These are phyloP conservation scores for Augiades crinisus DNA, from an alignment of 2,888 invertebrate genomes.

Conservation along the genomic window DNA sequence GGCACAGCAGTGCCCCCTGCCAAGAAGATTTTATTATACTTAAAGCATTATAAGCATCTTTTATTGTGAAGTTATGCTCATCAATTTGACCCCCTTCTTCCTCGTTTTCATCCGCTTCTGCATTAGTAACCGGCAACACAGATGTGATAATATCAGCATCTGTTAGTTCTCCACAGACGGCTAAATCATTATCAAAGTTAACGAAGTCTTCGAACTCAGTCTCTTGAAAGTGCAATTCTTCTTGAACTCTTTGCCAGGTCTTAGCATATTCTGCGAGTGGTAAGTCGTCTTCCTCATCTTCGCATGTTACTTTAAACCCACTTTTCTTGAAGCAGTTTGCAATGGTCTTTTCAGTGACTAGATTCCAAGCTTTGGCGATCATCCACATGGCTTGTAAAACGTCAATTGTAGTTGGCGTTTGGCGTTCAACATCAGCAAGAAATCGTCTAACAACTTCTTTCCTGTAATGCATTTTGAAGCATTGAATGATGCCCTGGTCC, in stretches of 20 bases:
- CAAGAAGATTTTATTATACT: conserved; percentile 37
- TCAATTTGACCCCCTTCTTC: conserved; percentile 36
- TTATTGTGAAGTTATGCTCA: conserved; percentile 35
- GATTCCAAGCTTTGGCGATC: conserved; percentile 34
- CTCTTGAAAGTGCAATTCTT: conserved; percentile 32
- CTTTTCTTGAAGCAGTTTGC: conserved; percentile 38
- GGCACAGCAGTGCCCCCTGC: no score
- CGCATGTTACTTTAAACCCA: conserved; percentile 35
- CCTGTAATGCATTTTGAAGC: conserved; percentile 34
- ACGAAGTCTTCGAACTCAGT: conserved; percentile 30
- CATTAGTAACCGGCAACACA: conserved; percentile 33
- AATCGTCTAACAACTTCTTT: conserved; percentile 35
- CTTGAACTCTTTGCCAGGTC: conserved; percentile 32
- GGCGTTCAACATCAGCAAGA: conserved; percentile 31
- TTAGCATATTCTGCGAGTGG: conserved; percentile 30
- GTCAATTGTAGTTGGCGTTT: conserved; percentile 33
- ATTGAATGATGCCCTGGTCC: conserved; percentile 32
- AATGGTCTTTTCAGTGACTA: conserved; percentile 34
- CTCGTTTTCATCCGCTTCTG: conserved; percentile 35
- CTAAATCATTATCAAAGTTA: conserved; percentile 31
- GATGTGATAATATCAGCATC: conserved; percentile 34
- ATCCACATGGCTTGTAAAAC: conserved; percentile 35
- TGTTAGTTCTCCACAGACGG: conserved; percentile 34
- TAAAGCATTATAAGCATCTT: conserved; percentile 36
- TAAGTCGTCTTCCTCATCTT: conserved; percentile 33